A percentile compares a stretch with the other conserved stretches of the same genome.
Conservation (phyloP, 2,797 vertebrate species). For the Paramormyrops hopkinsi region DNA sequence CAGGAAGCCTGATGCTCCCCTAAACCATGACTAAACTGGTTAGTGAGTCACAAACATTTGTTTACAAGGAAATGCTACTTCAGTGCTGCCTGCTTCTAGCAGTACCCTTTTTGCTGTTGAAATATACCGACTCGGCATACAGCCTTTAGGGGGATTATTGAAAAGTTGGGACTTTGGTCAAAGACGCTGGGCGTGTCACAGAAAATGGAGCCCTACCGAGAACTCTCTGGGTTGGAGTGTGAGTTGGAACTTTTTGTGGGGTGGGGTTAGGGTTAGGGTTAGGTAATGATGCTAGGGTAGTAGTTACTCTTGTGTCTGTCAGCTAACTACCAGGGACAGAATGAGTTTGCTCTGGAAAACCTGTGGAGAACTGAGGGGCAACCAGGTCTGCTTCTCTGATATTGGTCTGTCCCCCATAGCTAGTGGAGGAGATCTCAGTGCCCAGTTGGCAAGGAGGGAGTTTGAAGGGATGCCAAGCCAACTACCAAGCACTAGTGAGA, state of each 20-base stretch:
- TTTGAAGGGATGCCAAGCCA: background rate
- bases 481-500: background rate
- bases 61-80: background rate
- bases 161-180: constrained; percentile 25
- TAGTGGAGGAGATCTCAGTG: background rate
- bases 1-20: background rate
- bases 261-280: background rate
- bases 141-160: constrained; percentile 38
- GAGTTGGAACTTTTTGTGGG: background rate
- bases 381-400: constrained; percentile 21
- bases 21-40: background rate
- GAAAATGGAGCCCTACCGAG: constrained; percentile 31
- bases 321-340: background rate
- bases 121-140: constrained; percentile 41
- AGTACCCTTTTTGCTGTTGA: background rate
- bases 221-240: constrained; percentile 24
- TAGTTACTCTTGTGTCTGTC: background rate
- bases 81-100: background rate
- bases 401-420: background rate
- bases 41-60: background rate
- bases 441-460: background rate
- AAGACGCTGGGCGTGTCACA: background rate
- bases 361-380: background rate
- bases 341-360: background rate
- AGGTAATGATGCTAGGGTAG: background rate